Base-by-base conservation (phyloP, 2,113 vertebrate genomes). In the Rana temporaria region DNA sequence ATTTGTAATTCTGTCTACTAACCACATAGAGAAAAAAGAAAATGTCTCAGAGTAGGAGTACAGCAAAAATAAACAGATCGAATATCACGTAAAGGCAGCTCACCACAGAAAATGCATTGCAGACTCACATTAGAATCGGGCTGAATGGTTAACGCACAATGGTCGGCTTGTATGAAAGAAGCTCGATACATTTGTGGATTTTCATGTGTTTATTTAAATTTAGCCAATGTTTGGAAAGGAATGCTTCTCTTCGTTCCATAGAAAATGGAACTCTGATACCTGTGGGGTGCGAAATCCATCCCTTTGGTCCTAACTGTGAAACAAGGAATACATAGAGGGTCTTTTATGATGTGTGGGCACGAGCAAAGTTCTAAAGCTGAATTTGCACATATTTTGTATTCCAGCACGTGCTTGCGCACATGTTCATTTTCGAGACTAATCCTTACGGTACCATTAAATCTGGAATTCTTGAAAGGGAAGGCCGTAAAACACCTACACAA, bases 51-150 rank as follows among this genome's bases (percentile, higher is more conserved):
- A 34, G 55, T 59, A 24, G 77, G 30, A 68, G 53, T 79, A 68
- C 9, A 68, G 77, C 20, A 60, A 79, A 79, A 79, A 79, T 79
- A 70, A 79, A 59, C 55, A 79, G 78, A 69, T 79, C 66, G 69
- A 22, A 79, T 79, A 55, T 79, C 78, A 42, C 18, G n/a, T 59
- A 14, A 57, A 79, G 65, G 32, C 71, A n/a, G 26, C 24, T 38
- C 9, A 32, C 56, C n/a, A n/a, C 56, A 42, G 72, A 75, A 75
- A 42, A 75, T 62, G 72, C n/a, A 62, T 60, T 24, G 22, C 72
- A 60, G 56, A 60, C 72, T 34, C 57, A 34, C 55, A 17, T 20
- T 56, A 59, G 55, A 59, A 20, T 38, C 30, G 59, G 17, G 57
- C 59, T 8, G n/a, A 57, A 20, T 38, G 38, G 34, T 22, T 75